phyloP scores from a whole-genome alignment of 2,797 vertebrate genomes.

The Acipenser oxyrinchus region DNA sequence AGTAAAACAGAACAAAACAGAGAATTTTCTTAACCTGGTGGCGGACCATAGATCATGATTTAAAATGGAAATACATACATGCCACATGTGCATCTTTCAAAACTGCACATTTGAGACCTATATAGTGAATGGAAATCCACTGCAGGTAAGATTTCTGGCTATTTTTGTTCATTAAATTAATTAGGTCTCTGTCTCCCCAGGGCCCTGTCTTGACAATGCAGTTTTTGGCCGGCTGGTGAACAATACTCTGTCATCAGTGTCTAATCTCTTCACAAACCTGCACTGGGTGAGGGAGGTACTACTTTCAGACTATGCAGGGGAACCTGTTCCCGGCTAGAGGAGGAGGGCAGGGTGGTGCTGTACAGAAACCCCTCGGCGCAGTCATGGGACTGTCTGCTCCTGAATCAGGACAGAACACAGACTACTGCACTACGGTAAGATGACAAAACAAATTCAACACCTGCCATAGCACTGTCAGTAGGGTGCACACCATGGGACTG shows the following conservation, averaged over 20 bases:
- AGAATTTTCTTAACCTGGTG: too few relatives aligned
- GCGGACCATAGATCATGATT: too few relatives aligned
- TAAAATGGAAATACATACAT: too few relatives aligned
- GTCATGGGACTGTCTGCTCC: constrained; percentile 83
- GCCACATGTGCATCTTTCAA: too few relatives aligned
- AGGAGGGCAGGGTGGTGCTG: constrained; percentile 72
- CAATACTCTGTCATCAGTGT: constrained; percentile 68
- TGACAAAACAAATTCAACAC: fast-evolving
- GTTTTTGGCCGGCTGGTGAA: constrained; percentile 52
- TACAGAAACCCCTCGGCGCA: constrained; percentile 53
- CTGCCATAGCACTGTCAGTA: too few relatives aligned
- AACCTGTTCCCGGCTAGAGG: constrained; percentile 36
- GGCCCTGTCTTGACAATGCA: constrained; percentile 56
- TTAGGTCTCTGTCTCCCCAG: fast-evolving
- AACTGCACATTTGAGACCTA: too few relatives aligned
- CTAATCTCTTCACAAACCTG: constrained; percentile 79
- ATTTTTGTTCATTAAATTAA: too few relatives aligned
- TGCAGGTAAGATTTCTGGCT: too few relatives aligned
- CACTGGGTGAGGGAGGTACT: constrained; percentile 80
- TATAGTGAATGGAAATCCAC: too few relatives aligned
- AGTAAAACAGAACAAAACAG: too few relatives aligned
- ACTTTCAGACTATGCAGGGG: constrained; percentile 57
- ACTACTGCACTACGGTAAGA: too few relatives aligned
- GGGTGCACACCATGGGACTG: too few relatives aligned
- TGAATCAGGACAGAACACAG: constrained; percentile 23